phyloP scores from a whole-genome alignment of 2,797 vertebrate genomes.

The Lutra lutra region DNA sequence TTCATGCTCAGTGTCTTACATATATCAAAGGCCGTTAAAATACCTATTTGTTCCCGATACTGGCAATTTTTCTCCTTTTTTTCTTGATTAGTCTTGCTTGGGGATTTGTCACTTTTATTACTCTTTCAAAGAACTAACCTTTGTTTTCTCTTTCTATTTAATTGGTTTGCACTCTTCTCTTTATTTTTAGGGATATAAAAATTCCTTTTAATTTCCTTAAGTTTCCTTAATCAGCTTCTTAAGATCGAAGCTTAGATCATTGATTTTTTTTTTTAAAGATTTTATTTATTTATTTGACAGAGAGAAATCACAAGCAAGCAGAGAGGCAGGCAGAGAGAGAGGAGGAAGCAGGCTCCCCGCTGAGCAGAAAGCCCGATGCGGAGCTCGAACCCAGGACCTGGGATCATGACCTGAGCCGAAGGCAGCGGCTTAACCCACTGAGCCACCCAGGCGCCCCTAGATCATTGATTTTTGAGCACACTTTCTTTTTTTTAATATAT shows the following conservation, averaged over 20 bases:
- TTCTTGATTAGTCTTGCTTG: background rate
- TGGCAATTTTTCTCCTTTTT: background rate
- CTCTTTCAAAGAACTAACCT: background rate
- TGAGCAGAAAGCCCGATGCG: too few relatives aligned
- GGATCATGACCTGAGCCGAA: too few relatives aligned
- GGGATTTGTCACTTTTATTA: background rate
- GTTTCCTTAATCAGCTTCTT: background rate
- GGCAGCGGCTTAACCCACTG: too few relatives aligned
- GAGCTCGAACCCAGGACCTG: too few relatives aligned
- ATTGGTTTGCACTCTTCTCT: conserved; percentile 7
- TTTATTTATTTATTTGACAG: too few relatives aligned
- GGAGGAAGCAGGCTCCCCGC: too few relatives aligned
- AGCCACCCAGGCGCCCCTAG: too few relatives aligned
- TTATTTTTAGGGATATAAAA: conserved; percentile 16
- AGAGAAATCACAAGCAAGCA: too few relatives aligned
- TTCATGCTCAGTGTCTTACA: background rate
- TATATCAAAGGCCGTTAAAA: background rate
- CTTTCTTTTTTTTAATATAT: background rate
- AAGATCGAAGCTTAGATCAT: background rate
- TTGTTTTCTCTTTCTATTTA: conserved; percentile 6
- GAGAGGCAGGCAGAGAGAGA: too few relatives aligned
- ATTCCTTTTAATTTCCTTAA: background rate
- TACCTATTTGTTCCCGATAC: background rate
- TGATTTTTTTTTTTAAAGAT: too few relatives aligned
- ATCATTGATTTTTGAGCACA: background rate